Percentiles rank a stretch among this genome's conserved stretches.
These are phyloP conservation scores for Sphinx pinastri DNA, from an alignment of 2,888 invertebrate species.

Conservation along the genomic window DNA sequence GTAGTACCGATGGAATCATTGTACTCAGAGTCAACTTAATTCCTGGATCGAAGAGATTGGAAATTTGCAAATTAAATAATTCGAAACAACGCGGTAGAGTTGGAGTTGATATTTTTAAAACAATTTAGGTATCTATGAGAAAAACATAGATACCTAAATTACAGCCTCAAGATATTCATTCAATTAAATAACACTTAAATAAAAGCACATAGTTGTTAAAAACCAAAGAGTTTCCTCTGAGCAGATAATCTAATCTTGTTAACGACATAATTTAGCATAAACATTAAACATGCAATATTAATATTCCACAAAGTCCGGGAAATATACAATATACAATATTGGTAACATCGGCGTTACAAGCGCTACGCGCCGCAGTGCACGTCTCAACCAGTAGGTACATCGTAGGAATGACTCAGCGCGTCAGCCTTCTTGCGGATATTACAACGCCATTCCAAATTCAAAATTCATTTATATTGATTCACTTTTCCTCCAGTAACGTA, in stretches of 20 bases:
- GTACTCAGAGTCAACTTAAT: too few species aligned
- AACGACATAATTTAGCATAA: background rate
- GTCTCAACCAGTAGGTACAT: slow-evolving; percentile 19
- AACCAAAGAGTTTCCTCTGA: background rate
- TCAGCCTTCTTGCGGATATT: slow-evolving; percentile 22
- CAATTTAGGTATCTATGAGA: too few species aligned
- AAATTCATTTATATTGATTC: slow-evolving; percentile 22
- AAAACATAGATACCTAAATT: too few species aligned
- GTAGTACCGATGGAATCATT: too few species aligned
- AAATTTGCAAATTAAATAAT: too few species aligned
- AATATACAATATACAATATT: background rate
- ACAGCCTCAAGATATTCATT: too few species aligned
- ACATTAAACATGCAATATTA: slow-evolving; percentile 1
- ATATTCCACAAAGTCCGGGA: background rate
- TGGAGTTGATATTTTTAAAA: too few species aligned
- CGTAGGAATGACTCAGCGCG: slow-evolving; percentile 24
- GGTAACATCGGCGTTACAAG: background rate
- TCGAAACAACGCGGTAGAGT: too few species aligned
- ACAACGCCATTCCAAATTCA: slow-evolving; percentile 25
- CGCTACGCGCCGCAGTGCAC: slow-evolving; percentile 26
- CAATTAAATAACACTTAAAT: background rate
- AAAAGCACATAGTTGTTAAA: background rate
- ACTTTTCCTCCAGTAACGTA: slow-evolving; percentile 6
- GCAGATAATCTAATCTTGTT: background rate
- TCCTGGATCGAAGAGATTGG: too few species aligned